phyloP scores from a whole-genome alignment of 2,797 vertebrate species.

The Morelia viridis region DNA sequence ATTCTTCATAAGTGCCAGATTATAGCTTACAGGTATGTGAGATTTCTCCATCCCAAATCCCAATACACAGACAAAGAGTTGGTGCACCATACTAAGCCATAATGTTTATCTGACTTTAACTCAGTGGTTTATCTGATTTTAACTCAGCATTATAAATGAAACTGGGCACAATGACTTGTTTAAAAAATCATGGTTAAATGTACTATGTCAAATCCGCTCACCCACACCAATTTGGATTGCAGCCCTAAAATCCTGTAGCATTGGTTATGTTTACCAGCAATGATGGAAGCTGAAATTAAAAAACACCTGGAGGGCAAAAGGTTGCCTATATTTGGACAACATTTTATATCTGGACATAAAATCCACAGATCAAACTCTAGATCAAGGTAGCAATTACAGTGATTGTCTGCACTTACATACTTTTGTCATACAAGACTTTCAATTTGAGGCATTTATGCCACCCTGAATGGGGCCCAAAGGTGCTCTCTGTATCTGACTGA shows the following conservation, averaged over 20 bases:
- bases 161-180: background rate
- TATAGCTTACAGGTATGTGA: background rate
- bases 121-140: background rate
- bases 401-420: background rate
- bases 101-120: background rate
- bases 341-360: background rate
- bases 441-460: background rate
- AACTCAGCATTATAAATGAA: background rate
- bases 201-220: background rate
- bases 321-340: background rate
- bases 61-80: background rate
- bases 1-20: background rate
- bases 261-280: background rate
- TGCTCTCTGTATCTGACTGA: background rate
- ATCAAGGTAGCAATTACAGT: background rate
- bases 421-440: background rate
- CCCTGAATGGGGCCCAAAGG: background rate
- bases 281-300: background rate
- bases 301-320: background rate
- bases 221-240: background rate
- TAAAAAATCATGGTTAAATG: background rate
- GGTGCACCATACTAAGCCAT: background rate
- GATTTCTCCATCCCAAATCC: background rate
- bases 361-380: background rate
- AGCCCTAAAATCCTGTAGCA: background rate